Percentiles rank a stretch among this genome's conserved stretches.
Evolutionary conservation across 2,888 invertebrate species (phyloP).

Genomic region (Brachylomia viminalis): DNA sequence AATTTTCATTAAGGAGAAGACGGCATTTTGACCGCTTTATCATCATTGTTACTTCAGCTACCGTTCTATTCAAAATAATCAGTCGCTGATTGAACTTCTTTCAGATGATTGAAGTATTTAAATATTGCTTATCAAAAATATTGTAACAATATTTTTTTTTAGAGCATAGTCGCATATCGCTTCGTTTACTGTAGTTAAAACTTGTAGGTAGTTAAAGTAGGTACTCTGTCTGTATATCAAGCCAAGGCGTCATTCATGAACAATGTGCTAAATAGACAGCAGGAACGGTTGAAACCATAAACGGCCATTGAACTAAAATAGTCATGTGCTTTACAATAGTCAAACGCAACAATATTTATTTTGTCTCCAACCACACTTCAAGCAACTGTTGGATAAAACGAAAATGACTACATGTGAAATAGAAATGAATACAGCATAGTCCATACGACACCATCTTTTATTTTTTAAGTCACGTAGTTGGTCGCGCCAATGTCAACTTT

Average conservation of each 20-base stretch:
- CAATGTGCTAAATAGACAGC: slow-evolving; percentile 47
- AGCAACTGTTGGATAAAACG: neutral
- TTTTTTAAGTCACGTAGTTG: slow-evolving; percentile 36
- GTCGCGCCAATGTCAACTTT: slow-evolving; percentile 8
- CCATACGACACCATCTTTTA: slow-evolving; percentile 36
- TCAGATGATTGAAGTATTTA: neutral
- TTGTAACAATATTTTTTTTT: neutral
- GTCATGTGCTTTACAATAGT: slow-evolving; percentile 11
- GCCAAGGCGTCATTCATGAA: neutral
- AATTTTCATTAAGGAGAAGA: neutral
- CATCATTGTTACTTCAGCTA: neutral
- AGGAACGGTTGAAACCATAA: slow-evolving; percentile 1
- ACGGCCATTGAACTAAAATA: slow-evolving; percentile 33
- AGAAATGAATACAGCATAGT: slow-evolving; percentile 19
- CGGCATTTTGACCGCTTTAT: neutral
- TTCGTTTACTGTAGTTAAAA: slow-evolving; percentile 9
- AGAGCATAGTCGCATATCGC: too few species aligned
- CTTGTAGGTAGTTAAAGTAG: neutral
- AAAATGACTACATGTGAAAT: slow-evolving; percentile 18
- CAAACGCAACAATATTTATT: slow-evolving; percentile 25
- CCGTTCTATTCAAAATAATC: neutral
- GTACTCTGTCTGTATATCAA: slow-evolving; percentile 1
- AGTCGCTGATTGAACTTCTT: neutral
- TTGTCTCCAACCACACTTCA: slow-evolving; percentile 6
- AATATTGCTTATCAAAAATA: neutral